Evolutionary conservation across 2,888 invertebrate genomes (phyloP).

Genomic region (Abscondita cerata): DNA sequence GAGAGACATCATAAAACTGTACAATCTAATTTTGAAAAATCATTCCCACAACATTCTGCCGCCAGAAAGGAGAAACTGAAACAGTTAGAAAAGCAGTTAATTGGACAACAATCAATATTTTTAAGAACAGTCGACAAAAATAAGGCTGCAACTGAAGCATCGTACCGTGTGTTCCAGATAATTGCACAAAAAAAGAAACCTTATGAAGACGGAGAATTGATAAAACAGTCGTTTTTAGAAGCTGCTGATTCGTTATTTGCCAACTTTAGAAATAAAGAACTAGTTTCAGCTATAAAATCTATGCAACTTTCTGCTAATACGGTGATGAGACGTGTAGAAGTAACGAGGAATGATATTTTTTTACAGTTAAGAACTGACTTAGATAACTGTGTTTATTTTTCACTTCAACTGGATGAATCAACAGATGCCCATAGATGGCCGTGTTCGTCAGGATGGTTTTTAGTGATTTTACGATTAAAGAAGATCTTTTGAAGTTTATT

Average conservation of each 20-base stretch:
- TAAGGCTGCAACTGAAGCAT: slow-evolving; percentile 29
- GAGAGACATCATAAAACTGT: too few relatives aligned
- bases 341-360: slow-evolving; percentile 20
- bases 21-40: slow-evolving; percentile 19
- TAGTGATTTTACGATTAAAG: slow-evolving; percentile 30
- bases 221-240: slow-evolving; percentile 28
- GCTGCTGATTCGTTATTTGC: slow-evolving; percentile 31
- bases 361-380: slow-evolving; percentile 21
- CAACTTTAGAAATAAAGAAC: slow-evolving; percentile 30
- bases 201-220: slow-evolving; percentile 28
- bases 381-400: slow-evolving; percentile 31
- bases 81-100: neutral
- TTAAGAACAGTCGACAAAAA: slow-evolving; percentile 23
- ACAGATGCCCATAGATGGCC: slow-evolving; percentile 33
- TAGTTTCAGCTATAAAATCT: slow-evolving; percentile 35
- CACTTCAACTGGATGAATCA: slow-evolving; percentile 32
- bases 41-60: slow-evolving; percentile 20
- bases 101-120: slow-evolving; percentile 17
- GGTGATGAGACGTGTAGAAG: slow-evolving; percentile 23
- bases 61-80: slow-evolving; percentile 20
- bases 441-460: slow-evolving; percentile 37
- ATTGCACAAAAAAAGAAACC: slow-evolving; percentile 33
- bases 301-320: slow-evolving; percentile 35
- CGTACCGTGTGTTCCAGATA: slow-evolving; percentile 21
- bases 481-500: slow-evolving; percentile 30